Evolutionary conservation across 1,140 invertebrate species (phyloP).

Genomic region (Trypoxylus dichotomus): DNA sequence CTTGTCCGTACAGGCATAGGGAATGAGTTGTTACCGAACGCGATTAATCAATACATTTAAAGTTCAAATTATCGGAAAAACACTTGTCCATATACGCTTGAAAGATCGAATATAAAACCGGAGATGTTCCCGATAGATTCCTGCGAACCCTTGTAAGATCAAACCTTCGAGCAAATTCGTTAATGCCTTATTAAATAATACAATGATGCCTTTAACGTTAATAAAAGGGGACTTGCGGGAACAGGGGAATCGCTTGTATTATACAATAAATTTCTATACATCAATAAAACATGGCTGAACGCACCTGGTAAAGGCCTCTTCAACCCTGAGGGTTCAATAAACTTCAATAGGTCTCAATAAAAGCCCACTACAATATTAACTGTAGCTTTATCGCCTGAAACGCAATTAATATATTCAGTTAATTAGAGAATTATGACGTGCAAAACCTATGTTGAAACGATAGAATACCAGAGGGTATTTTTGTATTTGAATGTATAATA

Average conservation of each 20-base stretch:
- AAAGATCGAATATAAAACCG: background rate
- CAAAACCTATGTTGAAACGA: background rate
- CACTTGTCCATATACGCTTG: background rate
- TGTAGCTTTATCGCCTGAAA: background rate
- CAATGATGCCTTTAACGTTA: background rate
- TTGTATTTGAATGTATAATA: too few species aligned
- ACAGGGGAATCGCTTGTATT: background rate
- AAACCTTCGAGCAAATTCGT: too few species aligned
- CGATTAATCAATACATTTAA: background rate
- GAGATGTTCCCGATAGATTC: background rate
- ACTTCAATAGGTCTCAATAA: background rate
- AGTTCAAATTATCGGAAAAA: background rate
- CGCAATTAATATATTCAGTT: background rate
- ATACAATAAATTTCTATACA: background rate
- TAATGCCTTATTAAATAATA: background rate
- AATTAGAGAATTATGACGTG: background rate
- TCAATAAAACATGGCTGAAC: background rate
- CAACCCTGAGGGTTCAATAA: background rate
- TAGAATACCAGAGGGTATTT: too few species aligned
- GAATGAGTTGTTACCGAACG: background rate
- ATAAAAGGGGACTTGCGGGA: background rate
- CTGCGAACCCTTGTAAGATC: background rate
- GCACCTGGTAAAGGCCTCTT: background rate
- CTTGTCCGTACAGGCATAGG: background rate
- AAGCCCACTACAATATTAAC: background rate